Conservation (phyloP, 2,113 vertebrate species). For the Cyanistes caeruleus region DNA sequence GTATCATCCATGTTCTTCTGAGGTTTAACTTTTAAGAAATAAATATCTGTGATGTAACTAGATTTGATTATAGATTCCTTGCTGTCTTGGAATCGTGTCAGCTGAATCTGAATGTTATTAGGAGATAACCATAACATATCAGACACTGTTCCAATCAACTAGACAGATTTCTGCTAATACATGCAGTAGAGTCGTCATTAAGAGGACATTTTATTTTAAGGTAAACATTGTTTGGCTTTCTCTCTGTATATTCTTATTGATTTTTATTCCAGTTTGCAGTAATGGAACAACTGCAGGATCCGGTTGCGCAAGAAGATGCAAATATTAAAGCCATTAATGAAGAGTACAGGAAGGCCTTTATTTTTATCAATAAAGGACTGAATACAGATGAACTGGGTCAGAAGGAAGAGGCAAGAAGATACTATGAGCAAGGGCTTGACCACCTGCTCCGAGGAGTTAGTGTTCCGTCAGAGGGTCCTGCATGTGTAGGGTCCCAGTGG, state of each 20-base stretch:
- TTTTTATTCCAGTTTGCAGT: slow-evolving; percentile 59
- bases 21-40: not conserved
- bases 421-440: slow-evolving; percentile 85
- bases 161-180: not conserved
- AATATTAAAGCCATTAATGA: slow-evolving; percentile 88
- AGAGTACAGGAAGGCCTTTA: slow-evolving; percentile 87
- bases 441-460: slow-evolving; percentile 86
- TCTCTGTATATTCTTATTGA: not conserved
- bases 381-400: slow-evolving; percentile 86
- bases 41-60: not conserved
- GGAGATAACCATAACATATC: not conserved
- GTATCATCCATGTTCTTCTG: not conserved
- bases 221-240: not conserved
- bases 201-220: not conserved
- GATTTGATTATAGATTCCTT: not conserved
- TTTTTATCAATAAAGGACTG: slow-evolving; percentile 88
- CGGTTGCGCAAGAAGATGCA: slow-evolving; percentile 79
- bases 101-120: not conserved
- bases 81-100: not conserved
- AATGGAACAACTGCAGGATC: slow-evolving; percentile 85
- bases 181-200: not conserved
- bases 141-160: not conserved
- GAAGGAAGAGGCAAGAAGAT: slow-evolving; percentile 80
- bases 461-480: slow-evolving; percentile 76
- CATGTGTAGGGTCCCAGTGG: slow-evolving; percentile 81